Conservation (phyloP, 2,113 vertebrate species). For the Ptilonorhynchus violaceus region DNA sequence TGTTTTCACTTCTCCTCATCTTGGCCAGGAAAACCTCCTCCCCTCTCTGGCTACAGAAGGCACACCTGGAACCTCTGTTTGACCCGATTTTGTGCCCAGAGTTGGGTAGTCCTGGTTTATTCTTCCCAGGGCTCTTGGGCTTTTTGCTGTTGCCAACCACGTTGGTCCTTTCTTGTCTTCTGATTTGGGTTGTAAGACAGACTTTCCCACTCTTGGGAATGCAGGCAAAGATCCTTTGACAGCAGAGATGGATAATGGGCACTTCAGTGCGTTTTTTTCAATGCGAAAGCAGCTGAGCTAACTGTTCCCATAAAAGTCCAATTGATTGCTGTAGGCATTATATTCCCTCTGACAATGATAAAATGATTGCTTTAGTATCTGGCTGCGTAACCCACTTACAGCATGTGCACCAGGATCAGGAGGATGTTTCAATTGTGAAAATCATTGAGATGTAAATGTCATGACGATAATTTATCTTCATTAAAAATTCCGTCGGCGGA, state of each 20-base stretch:
- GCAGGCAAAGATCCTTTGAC: background rate
- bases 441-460: constrained; percentile 69
- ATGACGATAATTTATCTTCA: constrained; percentile 56
- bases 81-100: background rate
- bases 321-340: constrained; percentile 52
- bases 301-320: constrained; percentile 49
- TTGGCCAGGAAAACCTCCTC: background rate
- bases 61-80: background rate
- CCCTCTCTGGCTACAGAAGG: background rate
- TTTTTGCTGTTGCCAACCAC: background rate
- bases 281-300: constrained; percentile 39
- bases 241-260: constrained; percentile 16
- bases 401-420: constrained; percentile 21
- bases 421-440: constrained; percentile 47
- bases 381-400: constrained; percentile 47
- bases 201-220: background rate
- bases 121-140: background rate
- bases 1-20: background rate
- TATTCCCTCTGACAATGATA: constrained; percentile 64
- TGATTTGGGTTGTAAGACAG: background rate
- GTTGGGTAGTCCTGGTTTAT: background rate
- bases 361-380: constrained; percentile 59
- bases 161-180: background rate
- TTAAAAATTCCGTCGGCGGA: constrained; percentile 44
- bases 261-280: background rate